Base-by-base conservation (phyloP, 2,888 invertebrate species). In the Liposcelis brunnea region DNA sequence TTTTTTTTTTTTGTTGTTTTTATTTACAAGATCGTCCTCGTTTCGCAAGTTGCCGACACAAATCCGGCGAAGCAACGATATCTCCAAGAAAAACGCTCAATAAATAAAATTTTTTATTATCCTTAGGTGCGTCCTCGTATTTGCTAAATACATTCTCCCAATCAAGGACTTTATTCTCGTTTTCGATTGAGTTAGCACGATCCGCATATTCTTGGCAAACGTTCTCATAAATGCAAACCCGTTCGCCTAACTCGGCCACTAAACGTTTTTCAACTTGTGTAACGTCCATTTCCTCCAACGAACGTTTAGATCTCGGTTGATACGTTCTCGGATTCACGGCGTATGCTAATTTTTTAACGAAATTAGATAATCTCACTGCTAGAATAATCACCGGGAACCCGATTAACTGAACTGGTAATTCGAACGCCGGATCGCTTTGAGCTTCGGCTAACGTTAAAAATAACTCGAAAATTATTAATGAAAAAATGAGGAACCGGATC, bases 1-100 rank as follows among this genome's bases (percentile, higher is more conserved):
- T 26, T 26, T 26, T 26, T 26, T 26, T 26, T 26, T 26, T 26
- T 26, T 26, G 8, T 6, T 8, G 26, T 26, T 26, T 26, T 26
- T 8, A 26, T 14, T 64, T 61, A 59, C 74, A 74, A 49, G 63
- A 65, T 52, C 65, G 55, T 58, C 77, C 72, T 56, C 77, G 67
- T 60, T 85, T 85, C 49, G 78, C 80, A 54, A 86, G 69, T 60
- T 82, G 80, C 58, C 78, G 80, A 61, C 86, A 87, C 46, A 87
- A 71, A 53, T 72, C 74, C 11, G 82, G 78, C 47, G 84, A 84
- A 14, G 79, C 80, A 49, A 86, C 77, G 57, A 85, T 83, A 64
- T 87, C 83, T 21, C 86, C 86, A 47, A 87, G 67, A 64, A 86
- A 86, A 50, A 86, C 81, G 59, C 85, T 86, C 51, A 86, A 72